Evolutionary conservation across 2,113 vertebrate species (phyloP).

Genomic region (Pseudorectes ferrugineus): DNA sequence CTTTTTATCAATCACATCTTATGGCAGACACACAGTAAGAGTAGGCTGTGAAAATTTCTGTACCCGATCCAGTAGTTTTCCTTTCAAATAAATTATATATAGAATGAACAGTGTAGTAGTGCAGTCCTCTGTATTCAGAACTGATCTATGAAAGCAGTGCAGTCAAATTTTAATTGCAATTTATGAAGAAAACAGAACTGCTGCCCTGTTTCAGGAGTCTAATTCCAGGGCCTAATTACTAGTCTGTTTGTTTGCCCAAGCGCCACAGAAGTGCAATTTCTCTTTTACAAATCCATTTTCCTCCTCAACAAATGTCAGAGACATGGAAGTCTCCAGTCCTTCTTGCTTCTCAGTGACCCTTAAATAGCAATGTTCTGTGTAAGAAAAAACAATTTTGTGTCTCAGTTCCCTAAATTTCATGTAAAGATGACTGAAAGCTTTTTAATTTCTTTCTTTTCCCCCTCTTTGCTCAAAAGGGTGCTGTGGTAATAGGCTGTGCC

Average conservation of each 20-base stretch:
- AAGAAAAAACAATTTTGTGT: neutral
- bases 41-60: neutral
- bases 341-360: neutral
- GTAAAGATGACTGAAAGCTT: neutral
- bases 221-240: neutral
- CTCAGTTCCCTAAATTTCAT: neutral
- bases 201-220: neutral
- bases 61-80: neutral
- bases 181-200: neutral
- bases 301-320: neutral
- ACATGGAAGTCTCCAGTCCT: neutral
- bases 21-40: neutral
- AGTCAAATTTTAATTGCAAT: neutral
- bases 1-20: neutral
- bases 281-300: neutral
- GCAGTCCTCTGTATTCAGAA: neutral
- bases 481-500: neutral
- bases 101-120: neutral
- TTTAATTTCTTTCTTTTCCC: neutral
- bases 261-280: neutral
- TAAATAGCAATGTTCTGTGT: neutral
- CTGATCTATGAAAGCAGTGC: neutral
- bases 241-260: neutral
- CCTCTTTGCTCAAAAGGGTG: neutral
- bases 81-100: neutral